A percentile compares a stretch with the other conserved stretches of the same genome.
Evolutionary conservation across 2,113 vertebrate species (phyloP).

Genomic region (Neodon shergylaensis): DNA sequence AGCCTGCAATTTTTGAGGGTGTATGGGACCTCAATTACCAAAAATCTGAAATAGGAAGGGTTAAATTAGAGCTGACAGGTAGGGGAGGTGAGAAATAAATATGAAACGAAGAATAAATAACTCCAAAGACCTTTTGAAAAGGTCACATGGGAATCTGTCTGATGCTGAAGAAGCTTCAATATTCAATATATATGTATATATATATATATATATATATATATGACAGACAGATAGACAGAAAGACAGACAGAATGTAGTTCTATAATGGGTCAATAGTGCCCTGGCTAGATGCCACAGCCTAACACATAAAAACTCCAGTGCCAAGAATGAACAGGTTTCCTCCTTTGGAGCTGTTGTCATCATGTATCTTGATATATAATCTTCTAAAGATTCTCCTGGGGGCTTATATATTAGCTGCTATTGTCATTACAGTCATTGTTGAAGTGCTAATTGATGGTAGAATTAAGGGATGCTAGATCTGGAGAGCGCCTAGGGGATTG

Average conservation of each 20-base stretch:
- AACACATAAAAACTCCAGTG: neutral
- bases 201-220: neutral
- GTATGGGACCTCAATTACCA: neutral
- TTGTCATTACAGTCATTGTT: neutral
- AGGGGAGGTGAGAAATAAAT: neutral
- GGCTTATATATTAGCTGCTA: neutral
- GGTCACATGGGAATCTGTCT: neutral
- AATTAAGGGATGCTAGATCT: neutral
- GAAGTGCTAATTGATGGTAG: neutral
- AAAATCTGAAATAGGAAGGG: neutral
- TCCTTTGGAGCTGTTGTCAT: neutral
- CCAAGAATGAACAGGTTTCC: neutral
- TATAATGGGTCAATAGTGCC: neutral
- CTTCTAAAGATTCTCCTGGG: conserved; percentile 17
- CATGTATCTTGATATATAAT: neutral
- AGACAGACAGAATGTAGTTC: neutral
- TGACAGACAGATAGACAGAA: neutral
- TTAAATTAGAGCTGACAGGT: neutral
- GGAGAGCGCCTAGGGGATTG: neutral
- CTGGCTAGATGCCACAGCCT: neutral
- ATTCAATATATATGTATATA: neutral
- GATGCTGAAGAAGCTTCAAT: neutral
- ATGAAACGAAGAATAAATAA: neutral
- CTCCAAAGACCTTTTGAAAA: neutral
- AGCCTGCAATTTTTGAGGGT: neutral